Conservation (phyloP, 2,888 invertebrate genomes). For the Synergus gifuensis region DNA sequence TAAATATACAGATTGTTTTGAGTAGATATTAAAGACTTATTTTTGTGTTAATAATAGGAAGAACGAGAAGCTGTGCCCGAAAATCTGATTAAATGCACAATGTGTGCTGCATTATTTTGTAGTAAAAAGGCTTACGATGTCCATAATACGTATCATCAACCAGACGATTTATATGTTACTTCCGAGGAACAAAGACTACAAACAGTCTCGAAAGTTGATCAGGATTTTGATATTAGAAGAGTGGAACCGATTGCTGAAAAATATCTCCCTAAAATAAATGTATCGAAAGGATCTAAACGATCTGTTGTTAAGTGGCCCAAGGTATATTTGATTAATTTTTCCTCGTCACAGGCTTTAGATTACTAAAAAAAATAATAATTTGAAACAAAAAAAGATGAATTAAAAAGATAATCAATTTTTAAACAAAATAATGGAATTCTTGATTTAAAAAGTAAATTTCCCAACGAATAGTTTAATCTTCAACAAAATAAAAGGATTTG, state of each 20-base stretch:
- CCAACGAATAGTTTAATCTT: too few species aligned
- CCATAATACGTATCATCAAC: slow-evolving; percentile 82
- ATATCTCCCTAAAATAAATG: slow-evolving; percentile 64
- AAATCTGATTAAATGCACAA: slow-evolving; percentile 82
- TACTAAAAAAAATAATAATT: too few species aligned
- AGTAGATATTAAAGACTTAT: neutral
- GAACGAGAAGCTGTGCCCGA: slow-evolving; percentile 78
- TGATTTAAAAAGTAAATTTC: too few species aligned
- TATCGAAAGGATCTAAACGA: slow-evolving; percentile 53
- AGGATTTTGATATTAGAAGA: slow-evolving; percentile 79
- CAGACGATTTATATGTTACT: slow-evolving; percentile 82
- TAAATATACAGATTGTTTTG: too few species aligned
- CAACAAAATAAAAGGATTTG: too few species aligned
- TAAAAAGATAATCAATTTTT: neutral
- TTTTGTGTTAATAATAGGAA: slow-evolving; percentile 73
- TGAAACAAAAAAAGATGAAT: neutral
- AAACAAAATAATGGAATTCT: too few species aligned
- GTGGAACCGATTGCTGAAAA: slow-evolving; percentile 72
- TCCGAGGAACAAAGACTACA: slow-evolving; percentile 80
- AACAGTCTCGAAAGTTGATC: slow-evolving; percentile 79
- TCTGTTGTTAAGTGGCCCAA: slow-evolving; percentile 59
- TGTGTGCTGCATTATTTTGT: slow-evolving; percentile 84
- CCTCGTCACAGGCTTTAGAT: neutral
- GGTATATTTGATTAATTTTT: slow-evolving; percentile 50
- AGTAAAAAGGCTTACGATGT: slow-evolving; percentile 83